Evolutionary conservation across 2,797 vertebrate species (phyloP).

Genomic region (Neosilurus mollespiculum): DNA sequence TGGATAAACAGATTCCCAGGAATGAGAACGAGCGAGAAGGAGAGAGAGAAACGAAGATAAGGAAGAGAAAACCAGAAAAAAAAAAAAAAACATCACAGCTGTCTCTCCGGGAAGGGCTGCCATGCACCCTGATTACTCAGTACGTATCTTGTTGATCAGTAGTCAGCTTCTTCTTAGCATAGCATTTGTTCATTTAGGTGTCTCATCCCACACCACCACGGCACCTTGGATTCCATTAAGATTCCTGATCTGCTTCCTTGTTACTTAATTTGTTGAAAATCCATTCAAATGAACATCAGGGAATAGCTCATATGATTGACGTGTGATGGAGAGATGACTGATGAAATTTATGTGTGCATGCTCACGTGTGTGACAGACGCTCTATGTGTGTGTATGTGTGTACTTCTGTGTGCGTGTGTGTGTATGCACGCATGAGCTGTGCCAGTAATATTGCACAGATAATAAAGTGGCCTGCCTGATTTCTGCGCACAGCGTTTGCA

Average conservation of each 20-base stretch:
- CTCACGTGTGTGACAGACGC: slow-evolving; percentile 11
- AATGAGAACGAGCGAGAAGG: slow-evolving; percentile 44
- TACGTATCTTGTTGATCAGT: slow-evolving; percentile 33
- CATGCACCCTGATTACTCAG: slow-evolving; percentile 53
- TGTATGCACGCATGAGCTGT: slow-evolving; percentile 26
- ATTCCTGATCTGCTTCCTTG: slow-evolving; percentile 51
- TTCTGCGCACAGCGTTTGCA: slow-evolving; percentile 48
- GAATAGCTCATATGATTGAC: slow-evolving; percentile 29
- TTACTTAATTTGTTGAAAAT: slow-evolving; percentile 55
- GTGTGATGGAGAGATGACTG: slow-evolving; percentile 27
- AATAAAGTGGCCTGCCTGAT: slow-evolving; percentile 56
- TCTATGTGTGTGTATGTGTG: slow-evolving; percentile 20
- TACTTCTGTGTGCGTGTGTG: not conserved
- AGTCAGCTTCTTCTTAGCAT: slow-evolving; percentile 36
- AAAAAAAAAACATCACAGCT: slow-evolving; percentile 22
- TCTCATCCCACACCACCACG: slow-evolving; percentile 3
- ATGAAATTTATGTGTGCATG: slow-evolving; percentile 36
- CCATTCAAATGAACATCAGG: slow-evolving; percentile 51
- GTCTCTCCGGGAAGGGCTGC: slow-evolving; percentile 39
- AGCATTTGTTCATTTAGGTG: slow-evolving; percentile 59
- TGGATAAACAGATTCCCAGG: slow-evolving; percentile 69
- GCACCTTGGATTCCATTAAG: slow-evolving; percentile 53
- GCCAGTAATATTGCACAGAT: slow-evolving; percentile 41
- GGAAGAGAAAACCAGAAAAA: slow-evolving; percentile 23
- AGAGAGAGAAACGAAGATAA: slow-evolving; percentile 44